A percentile compares a stretch with the other conserved stretches of the same genome.
Conservation (phyloP, 2,888 invertebrate genomes). For the Cataglyphis rosenhaueri region DNA sequence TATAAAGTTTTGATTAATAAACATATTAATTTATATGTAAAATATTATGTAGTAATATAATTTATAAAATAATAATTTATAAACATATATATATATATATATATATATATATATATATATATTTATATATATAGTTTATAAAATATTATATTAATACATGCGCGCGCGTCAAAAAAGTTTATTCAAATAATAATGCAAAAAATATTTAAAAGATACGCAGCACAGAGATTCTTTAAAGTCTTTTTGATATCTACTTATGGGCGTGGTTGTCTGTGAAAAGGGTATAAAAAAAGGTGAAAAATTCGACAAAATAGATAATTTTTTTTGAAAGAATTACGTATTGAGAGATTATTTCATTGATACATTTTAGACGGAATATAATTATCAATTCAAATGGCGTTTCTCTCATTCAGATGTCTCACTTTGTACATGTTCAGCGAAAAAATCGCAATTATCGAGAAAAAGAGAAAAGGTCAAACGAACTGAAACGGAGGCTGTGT, state of each 20-base stretch:
- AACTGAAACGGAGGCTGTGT: conserved; percentile 83
- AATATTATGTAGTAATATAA: background rate
- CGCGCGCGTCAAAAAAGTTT: background rate
- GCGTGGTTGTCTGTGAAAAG: background rate
- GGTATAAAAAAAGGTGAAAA: background rate
- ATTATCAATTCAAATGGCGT: conserved; percentile 4
- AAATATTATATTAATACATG: no score
- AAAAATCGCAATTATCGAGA: background rate
- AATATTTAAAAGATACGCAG: background rate
- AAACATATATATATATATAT: no score
- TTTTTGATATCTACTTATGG: background rate
- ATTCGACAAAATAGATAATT: background rate
- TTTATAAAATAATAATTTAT: no score
- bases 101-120: no score
- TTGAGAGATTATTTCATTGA: background rate
- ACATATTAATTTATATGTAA: background rate
- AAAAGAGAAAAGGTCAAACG: conserved; percentile 70
- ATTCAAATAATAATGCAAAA: background rate
- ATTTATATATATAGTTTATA: no score
- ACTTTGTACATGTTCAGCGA: background rate
- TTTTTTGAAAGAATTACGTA: background rate
- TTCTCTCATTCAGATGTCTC: background rate
- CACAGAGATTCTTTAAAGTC: background rate
- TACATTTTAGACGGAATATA: background rate
- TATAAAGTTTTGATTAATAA: background rate